Base-by-base conservation (phyloP, 2,797 vertebrate species). In the Platalea minor region DNA sequence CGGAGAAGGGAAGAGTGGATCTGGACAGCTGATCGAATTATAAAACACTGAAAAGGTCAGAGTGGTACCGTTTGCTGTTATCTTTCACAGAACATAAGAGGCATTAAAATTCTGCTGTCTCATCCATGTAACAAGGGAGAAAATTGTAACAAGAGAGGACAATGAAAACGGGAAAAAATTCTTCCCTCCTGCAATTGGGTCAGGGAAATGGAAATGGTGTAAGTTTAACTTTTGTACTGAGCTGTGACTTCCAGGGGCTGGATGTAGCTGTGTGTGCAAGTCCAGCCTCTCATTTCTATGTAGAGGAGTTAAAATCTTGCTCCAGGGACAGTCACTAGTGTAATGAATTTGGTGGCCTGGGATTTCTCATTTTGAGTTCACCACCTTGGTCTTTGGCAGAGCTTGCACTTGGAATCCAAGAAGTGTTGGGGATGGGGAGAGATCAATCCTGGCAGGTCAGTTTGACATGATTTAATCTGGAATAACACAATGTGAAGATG, bases 21-120 rank as follows among this genome's bases (percentile, higher is more conserved):
- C 29, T n/a, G 82, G 72, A 5, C 37, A 88, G 56, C 60, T 29
- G 41, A 68, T 87, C 1, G 15, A 26, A 48, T 87, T 45, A n/a
- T 41, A 56, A 85, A 54, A 3, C 84, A 3, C n/a, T 8, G 39
- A 74, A 92, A 74, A 96, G 92, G 82, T 87, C 93, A 64, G 67
- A n/a, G 76, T 13, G 16, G 79, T 65, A 59, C 64, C 0, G 1
- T 57, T 81, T 53, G 54, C 89, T 78, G 57, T 33, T 88, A 39
- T n/a, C 76, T 81, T 33, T 53, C 74, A 28, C 59, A 35, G 85
- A 57, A 93, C 92, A 60, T 17, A 18, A 75, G 54, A 85, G 48
- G 60, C 4, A 28, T 51, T 84, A 37, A 76, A 92, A 92, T 91
- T 91, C 79, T 95, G 85, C 89, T 82, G 87, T 79, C 79, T 96